These are phyloP conservation scores for Hyperopisus bebe DNA, from an alignment of 2,113 vertebrate species.

Conservation along the genomic window DNA sequence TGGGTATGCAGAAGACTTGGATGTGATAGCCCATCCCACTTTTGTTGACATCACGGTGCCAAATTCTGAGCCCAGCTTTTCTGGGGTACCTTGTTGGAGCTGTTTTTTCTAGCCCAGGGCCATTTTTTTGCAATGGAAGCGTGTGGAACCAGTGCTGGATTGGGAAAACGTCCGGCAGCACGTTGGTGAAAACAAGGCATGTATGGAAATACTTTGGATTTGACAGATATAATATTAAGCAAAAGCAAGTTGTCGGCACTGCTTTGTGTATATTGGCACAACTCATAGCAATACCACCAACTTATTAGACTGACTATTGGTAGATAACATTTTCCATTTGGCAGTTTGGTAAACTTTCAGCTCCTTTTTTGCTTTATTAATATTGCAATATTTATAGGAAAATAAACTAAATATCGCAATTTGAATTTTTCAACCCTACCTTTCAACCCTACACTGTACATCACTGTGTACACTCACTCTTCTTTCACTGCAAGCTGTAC, in stretches of 20 bases:
- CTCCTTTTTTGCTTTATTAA: background rate
- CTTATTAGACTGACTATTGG: background rate
- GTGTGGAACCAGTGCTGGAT: too few relatives aligned
- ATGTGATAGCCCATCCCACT: too few relatives aligned
- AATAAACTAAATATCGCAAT: background rate
- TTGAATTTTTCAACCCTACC: background rate
- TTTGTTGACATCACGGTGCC: too few relatives aligned
- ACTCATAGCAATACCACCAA: background rate
- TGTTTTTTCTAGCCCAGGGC: too few relatives aligned
- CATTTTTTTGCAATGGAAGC: too few relatives aligned
- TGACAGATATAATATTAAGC: background rate
- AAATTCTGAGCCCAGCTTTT: too few relatives aligned
- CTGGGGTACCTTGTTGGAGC: too few relatives aligned
- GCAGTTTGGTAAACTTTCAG: background rate
- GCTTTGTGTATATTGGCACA: background rate
- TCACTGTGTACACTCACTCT: background rate
- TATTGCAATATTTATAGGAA: background rate
- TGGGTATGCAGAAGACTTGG: too few relatives aligned
- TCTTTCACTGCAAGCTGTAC: background rate
- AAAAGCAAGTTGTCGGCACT: background rate
- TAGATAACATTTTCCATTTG: background rate
- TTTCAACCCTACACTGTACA: background rate
- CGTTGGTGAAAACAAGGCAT: too few relatives aligned
- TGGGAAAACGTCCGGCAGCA: too few relatives aligned
- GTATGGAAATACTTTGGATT: background rate